Evolutionary conservation across 2,888 invertebrate genomes (phyloP), one percentile per base, ranked within the genome.

Genomic region (Cosmopolites sordidus): DNA sequence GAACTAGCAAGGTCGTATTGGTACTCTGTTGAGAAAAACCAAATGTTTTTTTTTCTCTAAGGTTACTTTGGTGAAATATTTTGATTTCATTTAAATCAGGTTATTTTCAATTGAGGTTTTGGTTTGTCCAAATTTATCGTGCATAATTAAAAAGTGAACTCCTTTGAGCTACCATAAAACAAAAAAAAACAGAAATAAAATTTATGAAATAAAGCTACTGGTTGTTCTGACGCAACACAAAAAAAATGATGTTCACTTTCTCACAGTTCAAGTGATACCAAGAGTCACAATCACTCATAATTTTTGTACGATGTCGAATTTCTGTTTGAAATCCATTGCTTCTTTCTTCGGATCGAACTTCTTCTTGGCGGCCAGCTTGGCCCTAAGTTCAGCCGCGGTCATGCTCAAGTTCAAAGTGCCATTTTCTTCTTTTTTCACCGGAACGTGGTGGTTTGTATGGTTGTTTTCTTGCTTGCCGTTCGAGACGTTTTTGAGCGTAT

Each of bases 241-340:
- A 5, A 22, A 22, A 22, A 22, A 9, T 11, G 33, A 33, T 33
- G 4, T 33, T 9, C 33, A 33, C 33, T 5, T 12, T 33, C 11
- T 12, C n/a, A 33, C 33, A 33, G 33, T 12, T 33, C 33, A 6
- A 9, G 33, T n/a, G 4, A 33, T 33, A 12, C 3, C 3, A 12
- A 12, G 3, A 33, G 33, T 12, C 33, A 12, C 33, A 4, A n/a
- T 4, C 11, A 33, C 12, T 56, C 84, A 93, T 74, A 93, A 83
- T 78, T 93, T 92, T 75, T 93, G 92, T 63, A 94, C 89, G 72
- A 94, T 93, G 73, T 93, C 92, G 72, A 92, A 92, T 78, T 93
- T 93, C 78, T 91, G 89, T 75, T 89, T 88, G 70, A 93, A 85
- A 78, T 92, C 92, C 78, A 94, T 86, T 43, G 84, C 83, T 69